Percentiles rank a stretch among this genome's conserved stretches.
phyloP scores from a whole-genome alignment of 2,888 invertebrate species.

The Panzeria rudis region DNA sequence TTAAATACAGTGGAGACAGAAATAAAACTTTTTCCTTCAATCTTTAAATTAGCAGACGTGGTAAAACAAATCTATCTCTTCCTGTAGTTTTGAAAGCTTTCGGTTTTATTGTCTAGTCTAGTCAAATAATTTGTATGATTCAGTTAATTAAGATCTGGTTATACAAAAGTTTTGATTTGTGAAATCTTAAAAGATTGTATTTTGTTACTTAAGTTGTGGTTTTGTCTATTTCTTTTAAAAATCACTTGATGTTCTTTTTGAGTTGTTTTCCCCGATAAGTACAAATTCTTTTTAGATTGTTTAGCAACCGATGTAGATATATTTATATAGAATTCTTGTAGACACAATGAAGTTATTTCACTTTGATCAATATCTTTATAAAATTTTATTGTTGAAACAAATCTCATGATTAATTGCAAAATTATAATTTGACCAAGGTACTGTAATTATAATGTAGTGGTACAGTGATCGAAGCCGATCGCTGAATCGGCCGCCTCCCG shows the following conservation, averaged over 20 bases:
- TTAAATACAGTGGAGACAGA: slow-evolving; percentile 40
- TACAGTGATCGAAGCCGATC: no score
- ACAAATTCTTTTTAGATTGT: slow-evolving; percentile 74
- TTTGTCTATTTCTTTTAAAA: slow-evolving; percentile 73
- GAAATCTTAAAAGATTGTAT: slow-evolving; percentile 75
- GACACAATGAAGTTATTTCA: slow-evolving; percentile 66
- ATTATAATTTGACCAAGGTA: slow-evolving; percentile 34
- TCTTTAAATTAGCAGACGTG: background rate
- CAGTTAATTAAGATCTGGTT: slow-evolving; percentile 82
- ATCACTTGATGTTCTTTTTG: slow-evolving; percentile 69
- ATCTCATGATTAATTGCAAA: slow-evolving; percentile 83
- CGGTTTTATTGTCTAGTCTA: no score
- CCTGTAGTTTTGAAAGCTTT: background rate
- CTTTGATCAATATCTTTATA: slow-evolving; percentile 66
- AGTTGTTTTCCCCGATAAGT: slow-evolving; percentile 69
- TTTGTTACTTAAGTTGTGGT: slow-evolving; percentile 76
- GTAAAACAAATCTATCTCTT: background rate
- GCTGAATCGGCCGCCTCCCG: no score
- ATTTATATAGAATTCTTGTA: slow-evolving; percentile 75
- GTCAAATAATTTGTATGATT: slow-evolving; percentile 12
- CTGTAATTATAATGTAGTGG: no score
- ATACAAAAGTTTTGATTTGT: slow-evolving; percentile 83
- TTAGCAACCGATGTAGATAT: slow-evolving; percentile 74
- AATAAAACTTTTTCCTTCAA: slow-evolving; percentile 18
- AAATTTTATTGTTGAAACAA: slow-evolving; percentile 81